Evolutionary conservation across 2,113 vertebrate genomes (phyloP).

Genomic region (Drymodes brunneopygia): DNA sequence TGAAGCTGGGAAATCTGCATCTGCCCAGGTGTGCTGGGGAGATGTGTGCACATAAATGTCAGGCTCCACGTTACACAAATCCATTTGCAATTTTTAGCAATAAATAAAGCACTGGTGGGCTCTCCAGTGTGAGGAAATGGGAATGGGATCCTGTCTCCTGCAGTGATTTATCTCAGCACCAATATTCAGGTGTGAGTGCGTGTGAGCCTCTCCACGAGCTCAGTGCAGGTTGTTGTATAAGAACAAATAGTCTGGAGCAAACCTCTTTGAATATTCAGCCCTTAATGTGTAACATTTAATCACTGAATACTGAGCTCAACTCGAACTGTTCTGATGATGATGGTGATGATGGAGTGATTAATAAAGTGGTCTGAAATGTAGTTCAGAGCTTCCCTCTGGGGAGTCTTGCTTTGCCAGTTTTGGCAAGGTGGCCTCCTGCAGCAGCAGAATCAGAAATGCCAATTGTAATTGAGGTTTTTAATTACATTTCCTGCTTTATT

Average conservation of each 20-base stretch:
- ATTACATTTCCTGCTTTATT: conserved; percentile 34
- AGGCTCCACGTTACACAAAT: accelerated
- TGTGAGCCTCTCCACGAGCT: accelerated
- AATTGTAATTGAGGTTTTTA: background rate
- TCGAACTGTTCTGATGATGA: background rate
- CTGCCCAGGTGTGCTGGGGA: background rate
- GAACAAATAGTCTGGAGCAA: background rate
- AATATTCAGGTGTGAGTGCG: background rate
- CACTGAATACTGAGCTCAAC: background rate
- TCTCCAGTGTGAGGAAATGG: background rate
- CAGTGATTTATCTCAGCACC: background rate
- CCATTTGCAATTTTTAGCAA: background rate
- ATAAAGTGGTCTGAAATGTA: background rate
- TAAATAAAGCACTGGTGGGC: background rate
- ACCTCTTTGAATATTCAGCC: background rate
- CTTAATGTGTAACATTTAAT: background rate
- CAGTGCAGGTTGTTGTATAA: accelerated
- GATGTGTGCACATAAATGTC: background rate
- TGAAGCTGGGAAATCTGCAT: background rate
- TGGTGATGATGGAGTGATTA: conserved; percentile 4
- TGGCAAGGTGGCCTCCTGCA: background rate
- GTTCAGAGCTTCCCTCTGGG: background rate
- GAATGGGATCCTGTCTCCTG: background rate
- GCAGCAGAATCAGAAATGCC: conserved; percentile 10
- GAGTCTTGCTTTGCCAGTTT: background rate